Conservation (phyloP, 1,140 invertebrate species). For the Drosophila mayri region DNA sequence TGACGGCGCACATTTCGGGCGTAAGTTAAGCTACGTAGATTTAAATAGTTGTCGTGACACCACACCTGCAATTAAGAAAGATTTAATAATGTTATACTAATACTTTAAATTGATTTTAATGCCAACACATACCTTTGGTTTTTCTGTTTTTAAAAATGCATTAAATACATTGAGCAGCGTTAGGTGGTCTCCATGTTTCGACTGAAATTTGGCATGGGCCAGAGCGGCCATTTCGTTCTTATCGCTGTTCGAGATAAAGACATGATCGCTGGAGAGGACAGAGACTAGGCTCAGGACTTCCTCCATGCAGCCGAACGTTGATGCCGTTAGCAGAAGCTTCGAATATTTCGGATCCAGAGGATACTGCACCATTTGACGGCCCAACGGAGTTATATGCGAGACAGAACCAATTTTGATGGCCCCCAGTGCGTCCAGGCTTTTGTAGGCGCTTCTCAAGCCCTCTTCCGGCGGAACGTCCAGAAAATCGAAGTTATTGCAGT, state of each 20-base stretch:
- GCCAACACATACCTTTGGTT: constrained; percentile 89
- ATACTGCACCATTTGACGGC: constrained; percentile 95
- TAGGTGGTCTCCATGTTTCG: constrained; percentile 96
- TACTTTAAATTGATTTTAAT: background rate
- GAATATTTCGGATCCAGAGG: constrained; percentile 96
- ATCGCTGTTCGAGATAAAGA: constrained; percentile 86
- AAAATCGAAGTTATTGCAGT: constrained; percentile 94
- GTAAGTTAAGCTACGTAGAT: constrained; percentile 93
- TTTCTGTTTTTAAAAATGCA: constrained; percentile 90
- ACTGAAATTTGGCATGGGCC: constrained; percentile 92
- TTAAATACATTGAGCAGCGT: constrained; percentile 96
- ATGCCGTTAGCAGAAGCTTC: constrained; percentile 92
- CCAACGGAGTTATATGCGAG: constrained; percentile 89
- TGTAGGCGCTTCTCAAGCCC: constrained; percentile 89
- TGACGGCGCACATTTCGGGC: constrained; percentile 94
- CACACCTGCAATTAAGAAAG: constrained; percentile 88
- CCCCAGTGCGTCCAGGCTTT: constrained; percentile 90
- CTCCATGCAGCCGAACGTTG: constrained; percentile 92
- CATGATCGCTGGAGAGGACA: constrained; percentile 87
- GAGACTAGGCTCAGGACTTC: constrained; percentile 89
- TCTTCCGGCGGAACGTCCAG: constrained; percentile 94
- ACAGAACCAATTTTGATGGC: constrained; percentile 87
- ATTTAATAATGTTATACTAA: background rate
- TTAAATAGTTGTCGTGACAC: constrained; percentile 96
- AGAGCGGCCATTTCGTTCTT: constrained; percentile 89